Evolutionary conservation across 2,888 invertebrate species (phyloP).

Genomic region (Morinoia aosen): DNA sequence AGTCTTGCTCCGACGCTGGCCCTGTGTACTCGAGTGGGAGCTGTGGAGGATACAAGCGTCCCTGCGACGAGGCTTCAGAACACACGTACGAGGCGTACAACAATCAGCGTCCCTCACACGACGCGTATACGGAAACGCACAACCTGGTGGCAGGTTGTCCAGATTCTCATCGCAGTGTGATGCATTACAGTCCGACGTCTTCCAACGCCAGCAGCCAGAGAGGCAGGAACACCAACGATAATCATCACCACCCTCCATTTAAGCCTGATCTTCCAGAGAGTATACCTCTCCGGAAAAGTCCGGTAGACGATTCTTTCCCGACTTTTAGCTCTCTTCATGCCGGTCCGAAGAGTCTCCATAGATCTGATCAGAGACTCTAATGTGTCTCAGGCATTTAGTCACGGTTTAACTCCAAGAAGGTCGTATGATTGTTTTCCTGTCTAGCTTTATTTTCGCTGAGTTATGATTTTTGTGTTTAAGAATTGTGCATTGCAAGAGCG

Average conservation of each 20-base stretch:
- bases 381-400: background rate
- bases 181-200: conserved; percentile 47
- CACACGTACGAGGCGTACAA: conserved; percentile 63
- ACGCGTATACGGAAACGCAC: conserved; percentile 2
- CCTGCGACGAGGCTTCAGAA: conserved; percentile 63
- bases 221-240: background rate
- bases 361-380: conserved; percentile 46
- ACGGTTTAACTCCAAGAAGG: background rate
- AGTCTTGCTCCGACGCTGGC: background rate
- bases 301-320: conserved; percentile 56
- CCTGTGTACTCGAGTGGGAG: background rate
- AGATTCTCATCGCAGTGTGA: conserved; percentile 41
- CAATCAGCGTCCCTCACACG: conserved; percentile 55
- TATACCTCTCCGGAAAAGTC: conserved; percentile 47
- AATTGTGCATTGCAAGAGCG: background rate
- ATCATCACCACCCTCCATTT: background rate
- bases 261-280: conserved; percentile 28
- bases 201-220: conserved; percentile 42
- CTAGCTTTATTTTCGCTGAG: background rate
- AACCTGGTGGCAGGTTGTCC: conserved; percentile 32
- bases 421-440: background rate
- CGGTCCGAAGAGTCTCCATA: conserved; percentile 38
- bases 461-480: background rate
- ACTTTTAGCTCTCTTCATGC: conserved; percentile 64
- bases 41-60: conserved; percentile 35